Base-by-base conservation (phyloP, 1,140 invertebrate genomes). In the Brachionus paranguensis region DNA sequence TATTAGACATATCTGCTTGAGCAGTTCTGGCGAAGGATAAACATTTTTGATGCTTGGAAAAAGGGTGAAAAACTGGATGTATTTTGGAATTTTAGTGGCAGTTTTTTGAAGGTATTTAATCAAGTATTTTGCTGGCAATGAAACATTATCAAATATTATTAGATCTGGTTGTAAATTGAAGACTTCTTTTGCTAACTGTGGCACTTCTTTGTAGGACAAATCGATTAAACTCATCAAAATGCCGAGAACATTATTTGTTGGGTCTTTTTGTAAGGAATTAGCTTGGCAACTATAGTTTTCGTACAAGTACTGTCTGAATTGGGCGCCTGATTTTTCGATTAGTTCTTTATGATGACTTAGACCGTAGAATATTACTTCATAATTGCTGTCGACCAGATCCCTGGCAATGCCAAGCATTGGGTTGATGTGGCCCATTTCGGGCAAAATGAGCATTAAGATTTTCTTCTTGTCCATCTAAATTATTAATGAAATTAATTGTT, bases 341-440 rank as follows among this genome's bases (percentile, higher is more conserved):
- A 33, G n/a, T 17, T 81, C 29, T 37, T 60, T 81, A 27, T 64
- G 53, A 33, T 12, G 12, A 12, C 17, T 27, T 5, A 17, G 8
- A 27, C 78, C 78, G 27, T 81, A 81, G n/a, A 81, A 81, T 60
- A n/a, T 12, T 3, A 81, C 78, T 41, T 81, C 20, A 14, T 81
- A 33, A 60, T 68, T 37, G n/a, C 10, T 24, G 37, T 81, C 43
- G 12, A 81, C 53, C 27, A 81, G n/a, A 33, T 60, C 37, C 8
- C 24, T 64, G 7, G 43, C 60, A n/a, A 60, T 55, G 20, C 78
- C 27, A 7, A 47, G 20, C 17, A 81, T 41, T 10, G 78, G 78
- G 24, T 81, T 81, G 6, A 81, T 60, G 29, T 81, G 78, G 6
- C 78, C 78, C 8, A 33, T 64, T 27, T 41, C 53, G 8, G 78